Conservation (phyloP, 1,140 invertebrate species). For the Drosophila virilis region DNA sequence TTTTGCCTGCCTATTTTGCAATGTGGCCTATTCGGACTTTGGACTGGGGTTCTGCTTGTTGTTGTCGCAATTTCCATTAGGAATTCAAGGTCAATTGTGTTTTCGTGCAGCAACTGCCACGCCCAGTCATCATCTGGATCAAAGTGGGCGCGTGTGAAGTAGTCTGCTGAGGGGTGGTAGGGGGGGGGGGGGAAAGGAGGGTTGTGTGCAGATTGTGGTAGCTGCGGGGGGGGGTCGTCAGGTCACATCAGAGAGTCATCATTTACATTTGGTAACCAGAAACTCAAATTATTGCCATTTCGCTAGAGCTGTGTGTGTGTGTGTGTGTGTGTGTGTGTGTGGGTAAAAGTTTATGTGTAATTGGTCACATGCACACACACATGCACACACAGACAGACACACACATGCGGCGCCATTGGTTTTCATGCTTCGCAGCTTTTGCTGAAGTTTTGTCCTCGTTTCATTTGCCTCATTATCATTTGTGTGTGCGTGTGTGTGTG, state of each 20-base stretch:
- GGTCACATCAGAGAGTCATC: slow-evolving; percentile 42
- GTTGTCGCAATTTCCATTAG: slow-evolving; percentile 38
- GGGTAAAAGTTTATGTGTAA: slow-evolving; percentile 32
- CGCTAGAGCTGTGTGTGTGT: slow-evolving; percentile 2
- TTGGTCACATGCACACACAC: slow-evolving; percentile 21
- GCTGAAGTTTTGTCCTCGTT: slow-evolving; percentile 73
- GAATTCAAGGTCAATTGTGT: slow-evolving; percentile 61
- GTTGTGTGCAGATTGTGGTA: too few relatives aligned
- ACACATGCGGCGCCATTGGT: slow-evolving; percentile 64
- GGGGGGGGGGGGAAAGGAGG: not conserved
- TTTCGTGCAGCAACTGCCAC: slow-evolving; percentile 39
- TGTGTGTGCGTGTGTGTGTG: slow-evolving; percentile 10
- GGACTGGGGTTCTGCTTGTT: not conserved
- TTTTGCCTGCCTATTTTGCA: not conserved
- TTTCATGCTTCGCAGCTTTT: slow-evolving; percentile 65
- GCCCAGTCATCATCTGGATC: slow-evolving; percentile 22
- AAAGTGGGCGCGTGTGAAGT: slow-evolving; percentile 3
- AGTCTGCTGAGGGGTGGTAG: not conserved
- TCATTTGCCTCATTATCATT: slow-evolving; percentile 37
- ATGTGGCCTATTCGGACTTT: not conserved
- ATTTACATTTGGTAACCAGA: slow-evolving; percentile 49
- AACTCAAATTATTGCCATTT: slow-evolving; percentile 48
- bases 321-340: slow-evolving; percentile 2
- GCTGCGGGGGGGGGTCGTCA: slow-evolving; percentile 4
- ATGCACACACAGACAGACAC: slow-evolving; percentile 1